Evolutionary conservation across 92 coral and sea anemone genomes (phyloP).

Genomic region (Porites rus): DNA sequence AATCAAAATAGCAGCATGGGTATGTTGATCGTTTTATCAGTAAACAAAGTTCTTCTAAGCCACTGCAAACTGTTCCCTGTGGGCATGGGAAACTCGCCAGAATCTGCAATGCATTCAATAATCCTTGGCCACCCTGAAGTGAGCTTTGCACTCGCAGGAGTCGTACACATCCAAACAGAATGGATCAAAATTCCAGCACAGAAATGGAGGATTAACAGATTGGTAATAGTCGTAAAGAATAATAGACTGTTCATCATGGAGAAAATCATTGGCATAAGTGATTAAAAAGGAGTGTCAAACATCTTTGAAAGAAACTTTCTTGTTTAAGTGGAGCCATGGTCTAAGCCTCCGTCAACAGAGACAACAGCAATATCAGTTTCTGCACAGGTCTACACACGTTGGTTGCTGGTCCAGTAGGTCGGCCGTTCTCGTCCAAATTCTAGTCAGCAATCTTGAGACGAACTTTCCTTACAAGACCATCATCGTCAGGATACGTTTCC

Average conservation of each 20-base stretch:
- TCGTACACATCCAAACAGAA: too few relatives aligned
- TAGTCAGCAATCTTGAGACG: slow-evolving; percentile 30
- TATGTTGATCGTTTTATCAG: slow-evolving; percentile 41
- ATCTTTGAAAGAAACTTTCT: slow-evolving; percentile 46
- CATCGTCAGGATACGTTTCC: neutral
- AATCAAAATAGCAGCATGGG: slow-evolving; percentile 21
- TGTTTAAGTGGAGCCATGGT: slow-evolving; percentile 9
- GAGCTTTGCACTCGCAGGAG: too few relatives aligned
- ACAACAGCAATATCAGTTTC: slow-evolving; percentile 29
- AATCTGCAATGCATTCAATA: neutral
- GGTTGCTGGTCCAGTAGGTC: slow-evolving; percentile 22
- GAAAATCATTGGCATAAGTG: slow-evolving; percentile 45
- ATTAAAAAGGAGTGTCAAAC: slow-evolving; percentile 44
- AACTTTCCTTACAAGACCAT: slow-evolving; percentile 30
- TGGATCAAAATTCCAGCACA: neutral
- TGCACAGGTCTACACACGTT: slow-evolving; percentile 33
- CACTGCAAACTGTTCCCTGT: slow-evolving; percentile 56
- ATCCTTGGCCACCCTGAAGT: too few relatives aligned
- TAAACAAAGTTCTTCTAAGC: slow-evolving; percentile 49
- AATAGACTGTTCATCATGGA: slow-evolving; percentile 56
- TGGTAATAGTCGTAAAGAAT: slow-evolving; percentile 49
- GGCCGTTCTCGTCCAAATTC: slow-evolving; percentile 15
- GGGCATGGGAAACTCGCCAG: slow-evolving; percentile 45
- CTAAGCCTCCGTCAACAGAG: neutral
- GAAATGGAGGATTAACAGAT: slow-evolving; percentile 38